Conservation (phyloP, 2,797 vertebrate species). For the Lutjanus argentimaculatus region DNA sequence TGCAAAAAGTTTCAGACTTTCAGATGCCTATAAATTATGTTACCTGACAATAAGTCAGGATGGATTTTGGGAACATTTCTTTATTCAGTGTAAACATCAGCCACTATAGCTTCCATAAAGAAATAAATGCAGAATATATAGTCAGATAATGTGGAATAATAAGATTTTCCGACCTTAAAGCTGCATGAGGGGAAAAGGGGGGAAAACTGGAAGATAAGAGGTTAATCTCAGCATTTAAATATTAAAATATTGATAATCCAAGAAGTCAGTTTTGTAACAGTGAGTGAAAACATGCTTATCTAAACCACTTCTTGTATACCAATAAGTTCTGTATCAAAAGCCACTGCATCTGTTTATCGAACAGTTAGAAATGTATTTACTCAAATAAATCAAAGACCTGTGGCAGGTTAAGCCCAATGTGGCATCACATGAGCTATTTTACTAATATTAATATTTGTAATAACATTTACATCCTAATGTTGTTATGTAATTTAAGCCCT, state of each 20-base stretch:
- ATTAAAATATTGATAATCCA: neutral
- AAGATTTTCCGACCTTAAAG: too few species aligned
- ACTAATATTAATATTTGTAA: neutral
- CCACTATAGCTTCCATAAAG: too few species aligned
- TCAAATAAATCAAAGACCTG: neutral
- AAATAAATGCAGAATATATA: too few species aligned
- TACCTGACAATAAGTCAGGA: too few species aligned
- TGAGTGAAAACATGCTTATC: neutral
- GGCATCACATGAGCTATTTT: neutral
- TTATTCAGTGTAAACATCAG: too few species aligned
- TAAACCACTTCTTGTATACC: neutral
- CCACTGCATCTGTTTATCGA: neutral
- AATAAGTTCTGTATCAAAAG: neutral
- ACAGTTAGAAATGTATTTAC: neutral
- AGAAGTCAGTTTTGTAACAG: neutral
- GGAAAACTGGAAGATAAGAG: neutral
- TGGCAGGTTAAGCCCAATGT: neutral
- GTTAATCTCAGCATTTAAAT: neutral
- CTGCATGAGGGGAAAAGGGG: too few species aligned
- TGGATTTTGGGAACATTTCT: too few species aligned
- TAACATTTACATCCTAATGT: neutral
- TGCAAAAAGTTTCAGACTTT: too few species aligned
- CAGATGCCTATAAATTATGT: too few species aligned
- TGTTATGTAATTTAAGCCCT: neutral
- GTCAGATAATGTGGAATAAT: too few species aligned